A percentile compares a stretch with the other conserved stretches of the same genome.
Evolutionary conservation across 2,888 invertebrate species (phyloP).

Genomic region (Cephus rjabovi): DNA sequence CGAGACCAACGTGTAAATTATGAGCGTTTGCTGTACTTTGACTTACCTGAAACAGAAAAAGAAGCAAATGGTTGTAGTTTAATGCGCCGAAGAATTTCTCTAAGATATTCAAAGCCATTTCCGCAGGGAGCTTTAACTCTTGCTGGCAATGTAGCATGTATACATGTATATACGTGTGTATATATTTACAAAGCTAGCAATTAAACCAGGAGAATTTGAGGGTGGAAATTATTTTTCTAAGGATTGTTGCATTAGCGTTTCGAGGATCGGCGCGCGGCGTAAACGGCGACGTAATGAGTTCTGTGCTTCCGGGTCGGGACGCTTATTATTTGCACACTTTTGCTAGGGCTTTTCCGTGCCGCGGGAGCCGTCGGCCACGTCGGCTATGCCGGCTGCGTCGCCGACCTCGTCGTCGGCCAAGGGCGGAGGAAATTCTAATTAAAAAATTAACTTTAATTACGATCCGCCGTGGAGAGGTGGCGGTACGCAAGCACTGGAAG

Average conservation of each 20-base stretch:
- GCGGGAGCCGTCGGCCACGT: not conserved
- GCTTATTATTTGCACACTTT: constrained; percentile 33
- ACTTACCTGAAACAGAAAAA: constrained; percentile 40
- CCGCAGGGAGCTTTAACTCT: too few species aligned
- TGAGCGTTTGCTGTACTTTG: not conserved
- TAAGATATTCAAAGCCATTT: too few species aligned
- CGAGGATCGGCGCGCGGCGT: too few species aligned
- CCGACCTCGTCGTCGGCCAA: constrained; percentile 31
- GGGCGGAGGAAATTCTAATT: constrained; percentile 44
- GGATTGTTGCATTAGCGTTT: too few species aligned
- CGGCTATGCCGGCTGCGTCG: constrained; percentile 2
- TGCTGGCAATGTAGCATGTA: too few species aligned
- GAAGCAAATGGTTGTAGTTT: not conserved
- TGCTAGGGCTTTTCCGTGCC: constrained; percentile 14
- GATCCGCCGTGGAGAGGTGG: not conserved
- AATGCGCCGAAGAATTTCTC: too few species aligned
- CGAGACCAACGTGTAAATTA: too few species aligned
- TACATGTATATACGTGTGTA: too few species aligned
- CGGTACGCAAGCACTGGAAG: constrained; percentile 28
- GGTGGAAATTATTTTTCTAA: too few species aligned
- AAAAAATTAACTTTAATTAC: constrained; percentile 56
- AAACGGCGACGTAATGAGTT: not conserved
- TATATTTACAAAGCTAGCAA: too few species aligned
- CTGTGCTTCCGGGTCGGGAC: constrained; percentile 6
- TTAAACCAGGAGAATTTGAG: too few species aligned